Percentiles rank a stretch among this genome's conserved stretches.
These are phyloP conservation scores for Drosophila merina DNA, from an alignment of 2,888 invertebrate genomes.

Conservation along the genomic window DNA sequence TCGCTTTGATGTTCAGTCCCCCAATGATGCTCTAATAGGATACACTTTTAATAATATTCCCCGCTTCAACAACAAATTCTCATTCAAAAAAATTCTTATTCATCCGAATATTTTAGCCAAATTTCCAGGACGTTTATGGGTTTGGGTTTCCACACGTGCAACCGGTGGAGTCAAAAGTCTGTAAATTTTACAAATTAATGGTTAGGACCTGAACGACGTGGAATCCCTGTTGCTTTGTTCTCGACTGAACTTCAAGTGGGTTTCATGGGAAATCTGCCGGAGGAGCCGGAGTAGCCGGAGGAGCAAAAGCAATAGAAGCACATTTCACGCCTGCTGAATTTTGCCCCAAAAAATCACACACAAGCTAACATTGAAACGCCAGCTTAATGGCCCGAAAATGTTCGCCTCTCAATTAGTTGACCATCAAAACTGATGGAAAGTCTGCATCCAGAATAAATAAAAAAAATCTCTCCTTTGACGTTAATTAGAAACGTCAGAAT, in stretches of 20 bases:
- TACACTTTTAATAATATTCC: conserved; percentile 46
- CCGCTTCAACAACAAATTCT: conserved; percentile 32
- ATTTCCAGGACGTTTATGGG: background rate
- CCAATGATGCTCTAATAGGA: conserved; percentile 37
- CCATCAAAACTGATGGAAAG: conserved; percentile 18
- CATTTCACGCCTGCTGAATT: conserved; percentile 29
- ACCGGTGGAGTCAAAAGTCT: conserved; percentile 30
- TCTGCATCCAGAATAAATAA: too few relatives aligned
- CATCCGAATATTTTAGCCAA: conserved; percentile 1
- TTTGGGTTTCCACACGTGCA: conserved; percentile 8
- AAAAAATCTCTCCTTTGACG: conserved; percentile 15
- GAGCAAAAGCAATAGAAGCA: conserved; percentile 6
- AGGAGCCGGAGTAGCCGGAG: background rate
- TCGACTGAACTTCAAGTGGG: conserved; percentile 19
- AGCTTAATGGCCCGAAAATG: conserved; percentile 34
- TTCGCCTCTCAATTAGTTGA: conserved; percentile 30
- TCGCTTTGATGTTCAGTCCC: conserved; percentile 36
- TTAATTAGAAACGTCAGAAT: conserved; percentile 34
- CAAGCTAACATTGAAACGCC: background rate
- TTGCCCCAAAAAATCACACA: background rate
- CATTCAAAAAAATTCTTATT: conserved; percentile 17
- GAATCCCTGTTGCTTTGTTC: conserved; percentile 27
- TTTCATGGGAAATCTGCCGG: conserved; percentile 18
- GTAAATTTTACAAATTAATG: conserved; percentile 52
- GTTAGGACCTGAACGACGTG: conserved; percentile 30